Conservation (phyloP, 2,888 invertebrate genomes). For the Ditylenchus weischeri region DNA sequence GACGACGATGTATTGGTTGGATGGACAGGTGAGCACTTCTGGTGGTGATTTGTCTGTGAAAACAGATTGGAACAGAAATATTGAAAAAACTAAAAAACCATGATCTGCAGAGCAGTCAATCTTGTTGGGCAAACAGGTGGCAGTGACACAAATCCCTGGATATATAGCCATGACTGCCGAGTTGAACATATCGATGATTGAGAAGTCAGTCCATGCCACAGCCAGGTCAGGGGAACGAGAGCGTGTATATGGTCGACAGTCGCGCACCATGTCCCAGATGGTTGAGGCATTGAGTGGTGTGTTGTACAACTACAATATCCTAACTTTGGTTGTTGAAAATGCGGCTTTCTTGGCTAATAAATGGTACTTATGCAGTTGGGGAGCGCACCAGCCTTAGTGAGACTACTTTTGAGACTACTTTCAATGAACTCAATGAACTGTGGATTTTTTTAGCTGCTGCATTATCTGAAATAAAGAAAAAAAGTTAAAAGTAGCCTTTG, state of each 20-base stretch:
- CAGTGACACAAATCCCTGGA: slow-evolving; percentile 34
- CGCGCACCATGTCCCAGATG: slow-evolving; percentile 19
- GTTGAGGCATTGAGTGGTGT: slow-evolving; percentile 11
- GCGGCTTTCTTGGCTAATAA: too few species aligned
- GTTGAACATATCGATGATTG: slow-evolving; percentile 24
- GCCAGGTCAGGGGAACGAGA: neutral
- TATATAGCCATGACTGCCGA: slow-evolving; percentile 13
- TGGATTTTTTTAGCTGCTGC: too few species aligned
- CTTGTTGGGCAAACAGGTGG: slow-evolving; percentile 25
- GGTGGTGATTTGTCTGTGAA: slow-evolving; percentile 29
- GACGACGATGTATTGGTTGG: slow-evolving; percentile 2
- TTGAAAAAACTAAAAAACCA: slow-evolving; percentile 13
- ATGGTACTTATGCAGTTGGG: too few species aligned
- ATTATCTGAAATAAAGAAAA: too few species aligned
- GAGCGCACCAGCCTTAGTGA: too few species aligned
- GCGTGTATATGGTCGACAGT: slow-evolving; percentile 19
- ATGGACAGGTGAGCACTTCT: slow-evolving; percentile 25
- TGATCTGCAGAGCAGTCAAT: slow-evolving; percentile 25
- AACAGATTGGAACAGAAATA: neutral
- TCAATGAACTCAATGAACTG: too few species aligned
- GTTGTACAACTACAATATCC: slow-evolving; percentile 12
- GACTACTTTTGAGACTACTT: too few species aligned
- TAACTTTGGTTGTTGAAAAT: neutral
- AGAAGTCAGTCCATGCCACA: slow-evolving; percentile 27
- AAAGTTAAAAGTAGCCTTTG: too few species aligned